Base-by-base conservation (phyloP, 2,113 vertebrate species). In the Trogon surrucura region DNA sequence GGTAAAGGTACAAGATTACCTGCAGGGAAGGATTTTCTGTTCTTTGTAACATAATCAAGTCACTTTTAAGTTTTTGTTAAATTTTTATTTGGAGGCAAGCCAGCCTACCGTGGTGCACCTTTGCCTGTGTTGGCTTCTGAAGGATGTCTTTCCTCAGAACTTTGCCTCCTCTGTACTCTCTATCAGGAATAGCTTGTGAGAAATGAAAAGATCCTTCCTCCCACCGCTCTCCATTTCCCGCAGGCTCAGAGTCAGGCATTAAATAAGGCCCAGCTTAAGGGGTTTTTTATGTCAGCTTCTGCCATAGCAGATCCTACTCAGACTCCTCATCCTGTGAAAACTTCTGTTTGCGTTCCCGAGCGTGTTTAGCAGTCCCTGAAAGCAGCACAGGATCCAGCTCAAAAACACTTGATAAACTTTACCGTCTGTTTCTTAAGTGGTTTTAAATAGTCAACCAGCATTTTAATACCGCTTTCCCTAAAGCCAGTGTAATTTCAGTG, bases 381-480 rank as follows among this genome's bases (percentile, higher is more conserved):
- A 91, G 85, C 70, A 62, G 70, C 11, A 8, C 73, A 79, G 88
- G 77, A 84, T 56, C 71, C 87, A 93, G 83, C 90, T 94, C 92
- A 97, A 94, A 95, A 97, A 64, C 84, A 87, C 91, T 96, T 83
- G 95, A 97, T 96, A 96, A 97, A 97, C 94, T 95, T 85, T 80
- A 75, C 74, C 5, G 65, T 95, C 93, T 96, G 95, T 93, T 97
- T 97, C 73, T 96, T 75, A 90, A 95, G 91, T 95, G 88, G 86
- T 94, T 97, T 97, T 96, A 97, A 97, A 95, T 97, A 97, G 97
- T 94, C 96, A 96, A 30, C 77, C 32, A 41, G 72, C 50, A 94
- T 97, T 97, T 95, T 70, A 95, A 94, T 79, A 70, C 93, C 85
- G 71, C 89, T 96, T 96, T 94, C 78, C 66, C 77, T 88, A 92